These are phyloP conservation scores for Noctua janthe DNA, from an alignment of 2,888 invertebrate species.

Conservation along the genomic window DNA sequence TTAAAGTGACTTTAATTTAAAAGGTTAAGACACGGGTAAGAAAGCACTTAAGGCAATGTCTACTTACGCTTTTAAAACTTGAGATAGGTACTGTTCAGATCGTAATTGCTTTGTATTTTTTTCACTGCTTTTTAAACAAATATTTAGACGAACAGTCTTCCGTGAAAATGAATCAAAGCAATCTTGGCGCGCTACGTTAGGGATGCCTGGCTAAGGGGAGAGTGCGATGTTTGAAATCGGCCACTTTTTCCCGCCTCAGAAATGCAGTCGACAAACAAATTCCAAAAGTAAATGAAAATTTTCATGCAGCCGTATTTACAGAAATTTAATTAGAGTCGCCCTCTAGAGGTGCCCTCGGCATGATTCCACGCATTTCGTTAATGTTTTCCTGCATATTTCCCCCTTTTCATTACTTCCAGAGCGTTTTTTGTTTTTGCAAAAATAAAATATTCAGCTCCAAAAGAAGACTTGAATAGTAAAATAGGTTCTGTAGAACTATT, in stretches of 20 bases:
- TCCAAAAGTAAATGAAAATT: slow-evolving; percentile 74
- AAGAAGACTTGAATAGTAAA: slow-evolving; percentile 34
- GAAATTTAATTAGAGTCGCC: slow-evolving; percentile 81
- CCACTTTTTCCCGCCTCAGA: slow-evolving; percentile 56
- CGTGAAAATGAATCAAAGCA: slow-evolving; percentile 42
- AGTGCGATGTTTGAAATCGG: slow-evolving; percentile 25
- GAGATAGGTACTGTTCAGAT: neutral
- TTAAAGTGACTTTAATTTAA: slow-evolving; percentile 47
- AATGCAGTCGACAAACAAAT: slow-evolving; percentile 73
- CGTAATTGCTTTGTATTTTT: slow-evolving; percentile 10
- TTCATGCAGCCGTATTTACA: slow-evolving; percentile 76
- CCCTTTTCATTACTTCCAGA: slow-evolving; percentile 52
- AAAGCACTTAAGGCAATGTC: slow-evolving; percentile 47
- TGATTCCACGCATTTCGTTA: slow-evolving; percentile 72
- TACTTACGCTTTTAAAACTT: slow-evolving; percentile 20
- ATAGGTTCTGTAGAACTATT: slow-evolving; percentile 37
- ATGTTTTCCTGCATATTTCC: slow-evolving; percentile 64
- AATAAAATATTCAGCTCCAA: slow-evolving; percentile 40
- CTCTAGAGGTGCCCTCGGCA: slow-evolving; percentile 66
- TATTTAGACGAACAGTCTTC: neutral
- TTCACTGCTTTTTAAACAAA: neutral
- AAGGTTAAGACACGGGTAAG: slow-evolving; percentile 27
- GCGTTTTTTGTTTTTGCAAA: slow-evolving; percentile 26
- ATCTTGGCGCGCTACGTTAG: slow-evolving; percentile 19
- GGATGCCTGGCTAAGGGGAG: slow-evolving; percentile 15